Conservation (phyloP, 2,113 vertebrate genomes). For the Leptosomus discolor region DNA sequence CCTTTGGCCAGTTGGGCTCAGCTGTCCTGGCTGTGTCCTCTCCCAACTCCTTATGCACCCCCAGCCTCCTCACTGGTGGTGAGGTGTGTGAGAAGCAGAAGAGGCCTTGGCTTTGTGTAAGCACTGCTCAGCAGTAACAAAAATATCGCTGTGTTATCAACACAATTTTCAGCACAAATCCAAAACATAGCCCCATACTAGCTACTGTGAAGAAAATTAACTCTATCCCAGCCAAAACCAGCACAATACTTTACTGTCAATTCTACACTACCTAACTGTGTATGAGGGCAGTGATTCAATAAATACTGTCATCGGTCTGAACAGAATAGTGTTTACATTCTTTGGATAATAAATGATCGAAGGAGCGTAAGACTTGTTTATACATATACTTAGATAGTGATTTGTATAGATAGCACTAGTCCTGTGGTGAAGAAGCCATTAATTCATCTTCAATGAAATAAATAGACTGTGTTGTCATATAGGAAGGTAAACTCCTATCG, state of each 20-base stretch:
- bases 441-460: neutral
- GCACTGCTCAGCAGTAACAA: neutral
- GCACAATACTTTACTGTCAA: neutral
- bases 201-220: neutral
- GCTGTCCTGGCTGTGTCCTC: neutral
- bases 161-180: neutral
- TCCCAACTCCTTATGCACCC: neutral
- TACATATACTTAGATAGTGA: neutral
- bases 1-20: neutral
- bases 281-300: neutral
- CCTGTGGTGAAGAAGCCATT: neutral
- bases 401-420: neutral
- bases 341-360: neutral
- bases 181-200: neutral
- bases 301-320: neutral
- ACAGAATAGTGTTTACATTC: neutral
- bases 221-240: neutral
- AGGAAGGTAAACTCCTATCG: neutral
- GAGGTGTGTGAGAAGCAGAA: neutral
- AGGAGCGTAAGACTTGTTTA: neutral
- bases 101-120: neutral
- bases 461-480: neutral
- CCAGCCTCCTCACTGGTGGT: neutral
- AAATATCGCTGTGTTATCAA: neutral
- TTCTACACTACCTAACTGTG: neutral